phyloP scores from a whole-genome alignment of 1,140 invertebrate genomes.

The Dendrolimus kikuchii region DNA sequence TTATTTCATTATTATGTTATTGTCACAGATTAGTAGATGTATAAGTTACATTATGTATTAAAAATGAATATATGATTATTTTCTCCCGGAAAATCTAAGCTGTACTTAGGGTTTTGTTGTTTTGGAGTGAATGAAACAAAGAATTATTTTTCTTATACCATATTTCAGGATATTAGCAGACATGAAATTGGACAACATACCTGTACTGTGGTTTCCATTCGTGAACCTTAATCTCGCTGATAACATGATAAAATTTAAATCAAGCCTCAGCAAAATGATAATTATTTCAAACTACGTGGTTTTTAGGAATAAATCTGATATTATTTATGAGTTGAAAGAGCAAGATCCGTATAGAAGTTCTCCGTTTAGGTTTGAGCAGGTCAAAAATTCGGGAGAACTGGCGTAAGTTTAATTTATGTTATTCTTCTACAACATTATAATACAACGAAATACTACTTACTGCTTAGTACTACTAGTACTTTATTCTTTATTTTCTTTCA shows the following conservation, averaged over 20 bases:
- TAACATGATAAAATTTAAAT: slow-evolving; percentile 28
- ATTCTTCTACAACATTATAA: too few relatives aligned
- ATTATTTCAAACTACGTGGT: slow-evolving; percentile 27
- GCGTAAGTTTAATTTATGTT: slow-evolving; percentile 28
- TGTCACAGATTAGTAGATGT: too few relatives aligned
- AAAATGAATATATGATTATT: too few relatives aligned
- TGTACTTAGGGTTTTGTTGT: too few relatives aligned
- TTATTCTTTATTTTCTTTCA: too few relatives aligned
- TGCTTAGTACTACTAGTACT: too few relatives aligned
- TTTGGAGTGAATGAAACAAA: too few relatives aligned
- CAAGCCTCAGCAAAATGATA: slow-evolving; percentile 34
- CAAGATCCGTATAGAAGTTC: slow-evolving; percentile 24
- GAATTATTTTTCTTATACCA: neutral
- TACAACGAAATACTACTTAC: too few relatives aligned
- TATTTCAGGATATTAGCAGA: slow-evolving; percentile 31
- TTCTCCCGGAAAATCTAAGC: too few relatives aligned
- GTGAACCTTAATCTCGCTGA: slow-evolving; percentile 30
- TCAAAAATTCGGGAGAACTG: slow-evolving; percentile 25
- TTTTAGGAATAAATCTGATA: slow-evolving; percentile 29
- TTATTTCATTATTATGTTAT: too few relatives aligned
- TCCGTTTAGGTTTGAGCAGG: slow-evolving; percentile 39
- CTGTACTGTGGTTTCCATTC: slow-evolving; percentile 23
- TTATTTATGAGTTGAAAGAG: slow-evolving; percentile 14
- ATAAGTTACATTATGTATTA: too few relatives aligned
- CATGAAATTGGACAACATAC: slow-evolving; percentile 25